These are phyloP conservation scores for Ctenopoma kingsleyae DNA, from an alignment of 2,797 vertebrate species.

Conservation along the genomic window DNA sequence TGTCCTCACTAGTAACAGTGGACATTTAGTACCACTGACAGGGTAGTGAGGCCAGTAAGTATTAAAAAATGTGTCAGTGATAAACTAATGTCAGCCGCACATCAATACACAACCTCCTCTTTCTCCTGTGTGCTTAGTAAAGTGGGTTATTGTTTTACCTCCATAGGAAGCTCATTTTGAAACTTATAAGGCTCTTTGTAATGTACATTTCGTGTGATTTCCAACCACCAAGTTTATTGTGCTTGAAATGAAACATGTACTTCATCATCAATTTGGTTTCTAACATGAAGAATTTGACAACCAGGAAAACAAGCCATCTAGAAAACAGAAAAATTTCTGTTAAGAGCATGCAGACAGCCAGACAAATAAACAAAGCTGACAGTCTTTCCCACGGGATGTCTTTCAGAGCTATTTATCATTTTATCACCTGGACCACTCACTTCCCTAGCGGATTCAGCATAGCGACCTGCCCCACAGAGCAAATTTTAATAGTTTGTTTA, in stretches of 20 bases:
- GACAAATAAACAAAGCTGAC: conserved; percentile 34
- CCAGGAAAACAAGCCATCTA: conserved; percentile 27
- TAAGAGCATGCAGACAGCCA: conserved; percentile 17
- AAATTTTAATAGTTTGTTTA: conserved; percentile 68
- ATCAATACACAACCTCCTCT: background rate
- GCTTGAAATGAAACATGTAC: conserved; percentile 16
- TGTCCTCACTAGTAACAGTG: background rate
- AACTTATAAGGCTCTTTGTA: background rate
- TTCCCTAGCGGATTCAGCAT: conserved; percentile 57
- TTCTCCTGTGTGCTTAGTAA: background rate
- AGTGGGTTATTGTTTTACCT: background rate
- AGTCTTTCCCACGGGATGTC: conserved; percentile 49
- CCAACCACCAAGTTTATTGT: background rate
- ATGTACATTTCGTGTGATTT: background rate
- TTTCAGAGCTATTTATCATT: conserved; percentile 45
- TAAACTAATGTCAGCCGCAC: background rate
- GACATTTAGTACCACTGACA: background rate
- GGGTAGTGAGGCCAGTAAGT: background rate
- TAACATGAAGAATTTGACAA: conserved; percentile 12
- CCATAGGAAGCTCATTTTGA: background rate
- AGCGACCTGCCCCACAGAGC: conserved; percentile 51
- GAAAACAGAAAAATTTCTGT: conserved; percentile 21
- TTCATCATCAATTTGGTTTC: conserved; percentile 4
- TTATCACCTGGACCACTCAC: conserved; percentile 52
- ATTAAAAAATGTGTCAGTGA: background rate